These are phyloP conservation scores for Xestia c-nigrum DNA, from an alignment of 2,888 invertebrate genomes.

Conservation along the genomic window DNA sequence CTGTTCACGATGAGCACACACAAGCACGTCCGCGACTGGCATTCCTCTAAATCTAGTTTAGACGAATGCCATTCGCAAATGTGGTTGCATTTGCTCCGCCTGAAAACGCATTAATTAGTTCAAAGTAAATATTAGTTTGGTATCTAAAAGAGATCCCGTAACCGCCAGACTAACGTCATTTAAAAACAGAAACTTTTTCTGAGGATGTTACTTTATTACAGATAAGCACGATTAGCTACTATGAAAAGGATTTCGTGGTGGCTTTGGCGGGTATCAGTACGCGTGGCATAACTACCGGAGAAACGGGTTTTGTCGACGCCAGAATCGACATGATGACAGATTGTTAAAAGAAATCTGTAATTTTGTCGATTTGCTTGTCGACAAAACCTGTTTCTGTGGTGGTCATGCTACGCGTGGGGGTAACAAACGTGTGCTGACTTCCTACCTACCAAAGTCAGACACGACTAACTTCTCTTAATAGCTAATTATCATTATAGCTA, in stretches of 20 bases:
- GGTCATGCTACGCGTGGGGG: too few species aligned
- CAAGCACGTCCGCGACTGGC: background rate
- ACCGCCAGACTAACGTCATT: background rate
- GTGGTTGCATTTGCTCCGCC: background rate
- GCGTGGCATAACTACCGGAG: too few species aligned
- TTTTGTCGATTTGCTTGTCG: too few species aligned
- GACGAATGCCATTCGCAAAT: background rate
- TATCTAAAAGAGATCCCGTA: background rate
- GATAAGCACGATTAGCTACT: background rate
- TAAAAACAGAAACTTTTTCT: background rate
- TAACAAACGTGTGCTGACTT: too few species aligned
- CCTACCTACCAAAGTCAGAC: background rate
- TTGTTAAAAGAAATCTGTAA: too few species aligned
- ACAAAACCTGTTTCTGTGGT: too few species aligned
- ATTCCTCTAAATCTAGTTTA: background rate
- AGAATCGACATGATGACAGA: too few species aligned
- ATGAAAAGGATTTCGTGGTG: background rate
- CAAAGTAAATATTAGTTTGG: background rate
- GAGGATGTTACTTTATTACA: background rate
- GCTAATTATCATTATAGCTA: background rate
- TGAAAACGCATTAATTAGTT: background rate
- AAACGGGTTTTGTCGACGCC: too few species aligned
- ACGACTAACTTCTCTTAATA: background rate
- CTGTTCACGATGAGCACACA: background rate
- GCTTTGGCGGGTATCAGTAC: background rate